These are phyloP conservation scores for Eciton burchellii DNA, from an alignment of 1,140 invertebrate species.

Conservation along the genomic window DNA sequence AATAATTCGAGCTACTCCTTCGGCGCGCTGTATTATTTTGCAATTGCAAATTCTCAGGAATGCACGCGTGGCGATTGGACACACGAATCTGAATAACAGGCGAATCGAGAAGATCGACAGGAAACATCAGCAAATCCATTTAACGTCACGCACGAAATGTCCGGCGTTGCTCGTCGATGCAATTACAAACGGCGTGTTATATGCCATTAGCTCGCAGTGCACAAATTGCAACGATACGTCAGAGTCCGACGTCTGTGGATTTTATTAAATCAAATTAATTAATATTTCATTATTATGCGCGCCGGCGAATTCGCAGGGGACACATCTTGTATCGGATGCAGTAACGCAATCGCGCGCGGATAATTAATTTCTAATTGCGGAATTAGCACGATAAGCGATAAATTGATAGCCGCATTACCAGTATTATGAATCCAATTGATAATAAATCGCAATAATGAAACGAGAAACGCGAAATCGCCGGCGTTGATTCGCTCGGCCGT, in stretches of 20 bases:
- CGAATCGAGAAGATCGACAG: background rate
- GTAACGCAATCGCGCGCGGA: background rate
- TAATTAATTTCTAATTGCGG: conserved; percentile 49
- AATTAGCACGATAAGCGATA: conserved; percentile 25
- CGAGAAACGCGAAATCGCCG: background rate
- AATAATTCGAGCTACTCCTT: background rate
- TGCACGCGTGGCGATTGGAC: no score
- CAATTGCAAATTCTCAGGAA: background rate
- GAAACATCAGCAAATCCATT: background rate
- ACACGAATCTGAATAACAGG: background rate
- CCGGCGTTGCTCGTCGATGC: background rate
- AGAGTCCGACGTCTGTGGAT: background rate
- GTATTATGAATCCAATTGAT: conserved; percentile 32
- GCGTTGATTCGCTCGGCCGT: background rate
- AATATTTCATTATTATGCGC: conserved; percentile 17
- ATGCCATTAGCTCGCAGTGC: conserved; percentile 2
- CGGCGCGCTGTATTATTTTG: background rate
- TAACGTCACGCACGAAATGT: background rate
- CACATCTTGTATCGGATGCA: conserved; percentile 10
- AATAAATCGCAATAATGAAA: conserved; percentile 1
- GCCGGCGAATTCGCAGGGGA: background rate
- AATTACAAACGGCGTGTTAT: background rate
- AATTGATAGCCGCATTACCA: conserved; percentile 28
- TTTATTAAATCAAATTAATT: conserved; percentile 39
- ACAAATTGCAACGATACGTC: conserved; percentile 21